Percentiles rank a stretch among this genome's conserved stretches.
These are phyloP conservation scores for Pantelozetes paolii DNA, from an alignment of 2,888 invertebrate genomes.

Conservation along the genomic window DNA sequence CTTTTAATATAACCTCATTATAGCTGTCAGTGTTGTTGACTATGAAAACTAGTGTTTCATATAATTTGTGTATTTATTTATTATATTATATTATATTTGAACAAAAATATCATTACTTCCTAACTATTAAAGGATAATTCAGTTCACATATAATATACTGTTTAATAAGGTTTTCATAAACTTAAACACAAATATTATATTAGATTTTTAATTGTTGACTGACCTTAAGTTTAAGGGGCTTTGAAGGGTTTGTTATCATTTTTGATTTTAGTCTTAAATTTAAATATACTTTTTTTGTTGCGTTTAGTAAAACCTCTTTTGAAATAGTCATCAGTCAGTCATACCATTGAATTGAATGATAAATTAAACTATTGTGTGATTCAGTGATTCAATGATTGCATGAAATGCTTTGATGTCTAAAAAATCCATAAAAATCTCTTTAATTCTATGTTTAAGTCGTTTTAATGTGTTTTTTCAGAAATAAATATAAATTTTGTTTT, in stretches of 20 bases:
- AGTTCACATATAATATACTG: not conserved
- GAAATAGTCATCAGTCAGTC: not conserved
- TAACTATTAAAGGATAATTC: not conserved
- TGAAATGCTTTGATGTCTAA: not conserved
- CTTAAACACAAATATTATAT: not conserved
- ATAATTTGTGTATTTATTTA: conserved; percentile 6
- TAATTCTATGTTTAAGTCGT: not conserved
- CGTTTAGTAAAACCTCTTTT: not conserved
- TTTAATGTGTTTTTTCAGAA: not conserved
- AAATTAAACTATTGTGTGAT: conserved; percentile 10
- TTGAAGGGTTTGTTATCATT: not conserved
- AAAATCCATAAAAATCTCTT: not conserved
- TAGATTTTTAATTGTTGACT: not conserved
- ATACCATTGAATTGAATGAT: conserved; percentile 9
- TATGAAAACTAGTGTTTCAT: not conserved
- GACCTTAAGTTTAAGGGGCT: not conserved
- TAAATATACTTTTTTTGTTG: no score
- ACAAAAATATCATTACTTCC: not conserved
- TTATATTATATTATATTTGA: not conserved
- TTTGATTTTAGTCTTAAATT: no score
- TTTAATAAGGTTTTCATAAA: not conserved
- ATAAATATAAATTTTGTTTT: not conserved
- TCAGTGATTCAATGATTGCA: not conserved
- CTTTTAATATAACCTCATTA: not conserved
- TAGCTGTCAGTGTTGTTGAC: no score